phyloP scores from a whole-genome alignment of 2,113 vertebrate species.

The zebrafish (Danio rerio) region DNA sequence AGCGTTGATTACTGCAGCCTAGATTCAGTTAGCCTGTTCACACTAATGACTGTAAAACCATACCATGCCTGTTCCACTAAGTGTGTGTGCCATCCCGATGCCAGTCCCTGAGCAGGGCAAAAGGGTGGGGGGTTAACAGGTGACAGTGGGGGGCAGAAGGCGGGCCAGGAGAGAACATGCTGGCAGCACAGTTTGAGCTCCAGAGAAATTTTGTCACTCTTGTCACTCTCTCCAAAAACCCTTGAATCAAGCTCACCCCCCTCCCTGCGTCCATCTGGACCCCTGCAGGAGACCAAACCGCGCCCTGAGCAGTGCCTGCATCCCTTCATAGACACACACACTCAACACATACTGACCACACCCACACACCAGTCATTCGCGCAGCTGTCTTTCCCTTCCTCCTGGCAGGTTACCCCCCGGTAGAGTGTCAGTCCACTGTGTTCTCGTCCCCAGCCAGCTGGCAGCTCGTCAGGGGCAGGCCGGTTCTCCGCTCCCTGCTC shows the following conservation, averaged over 20 bases:
- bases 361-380: constrained; percentile 42
- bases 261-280: constrained; percentile 56
- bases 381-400: constrained; percentile 52
- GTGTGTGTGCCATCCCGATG: constrained; percentile 40
- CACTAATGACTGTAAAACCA: too few species aligned
- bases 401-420: constrained; percentile 50
- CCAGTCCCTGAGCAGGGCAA: constrained; percentile 26
- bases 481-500: constrained; percentile 37
- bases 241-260: constrained; percentile 39
- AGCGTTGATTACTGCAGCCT: too few species aligned
- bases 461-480: constrained; percentile 41
- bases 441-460: constrained; percentile 56
- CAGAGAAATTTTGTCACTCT: constrained; percentile 58
- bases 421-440: constrained; percentile 48
- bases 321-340: constrained; percentile 18
- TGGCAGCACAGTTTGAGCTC: constrained; percentile 58
- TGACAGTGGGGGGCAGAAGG: constrained; percentile 48
- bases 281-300: constrained; percentile 46
- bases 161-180: constrained; percentile 47
- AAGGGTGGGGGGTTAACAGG: constrained; percentile 57
- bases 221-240: constrained; percentile 54
- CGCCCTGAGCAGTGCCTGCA: constrained; percentile 14
- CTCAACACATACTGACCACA: constrained; percentile 44
- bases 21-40: too few species aligned
- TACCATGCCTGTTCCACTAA: too few species aligned